Evolutionary conservation across 2,888 invertebrate genomes (phyloP).

Genomic region (Julus scanicus): DNA sequence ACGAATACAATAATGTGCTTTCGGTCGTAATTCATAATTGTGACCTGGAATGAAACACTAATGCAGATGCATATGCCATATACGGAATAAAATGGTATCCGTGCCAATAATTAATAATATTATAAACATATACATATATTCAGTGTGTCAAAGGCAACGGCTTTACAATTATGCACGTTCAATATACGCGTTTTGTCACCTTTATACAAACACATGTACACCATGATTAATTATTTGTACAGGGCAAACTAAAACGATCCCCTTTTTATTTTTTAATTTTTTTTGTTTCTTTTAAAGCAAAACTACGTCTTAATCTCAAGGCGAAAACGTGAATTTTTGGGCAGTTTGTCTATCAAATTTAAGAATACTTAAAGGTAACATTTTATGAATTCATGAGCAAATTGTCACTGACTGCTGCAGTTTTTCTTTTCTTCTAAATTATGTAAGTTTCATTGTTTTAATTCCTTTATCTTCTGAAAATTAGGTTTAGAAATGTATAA

Average conservation of each 20-base stretch:
- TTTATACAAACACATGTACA: neutral
- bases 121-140: neutral
- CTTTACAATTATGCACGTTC: neutral
- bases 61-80: neutral
- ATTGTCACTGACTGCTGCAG: too few relatives aligned
- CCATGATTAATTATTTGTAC: neutral
- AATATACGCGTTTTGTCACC: neutral
- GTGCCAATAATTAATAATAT: neutral
- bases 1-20: neutral
- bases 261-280: too few relatives aligned
- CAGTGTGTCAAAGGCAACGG: neutral
- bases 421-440: too few relatives aligned
- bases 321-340: too few relatives aligned
- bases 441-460: too few relatives aligned
- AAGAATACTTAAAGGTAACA: too few relatives aligned
- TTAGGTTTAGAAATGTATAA: too few relatives aligned
- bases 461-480: too few relatives aligned
- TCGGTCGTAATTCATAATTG: neutral
- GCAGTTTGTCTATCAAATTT: too few relatives aligned
- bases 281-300: too few relatives aligned
- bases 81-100: neutral
- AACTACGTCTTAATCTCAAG: neutral
- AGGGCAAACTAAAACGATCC: neutral
- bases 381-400: too few relatives aligned
- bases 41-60: neutral